Base-by-base conservation (phyloP, 2,797 vertebrate species). In the Poeciliopsis infans region DNA sequence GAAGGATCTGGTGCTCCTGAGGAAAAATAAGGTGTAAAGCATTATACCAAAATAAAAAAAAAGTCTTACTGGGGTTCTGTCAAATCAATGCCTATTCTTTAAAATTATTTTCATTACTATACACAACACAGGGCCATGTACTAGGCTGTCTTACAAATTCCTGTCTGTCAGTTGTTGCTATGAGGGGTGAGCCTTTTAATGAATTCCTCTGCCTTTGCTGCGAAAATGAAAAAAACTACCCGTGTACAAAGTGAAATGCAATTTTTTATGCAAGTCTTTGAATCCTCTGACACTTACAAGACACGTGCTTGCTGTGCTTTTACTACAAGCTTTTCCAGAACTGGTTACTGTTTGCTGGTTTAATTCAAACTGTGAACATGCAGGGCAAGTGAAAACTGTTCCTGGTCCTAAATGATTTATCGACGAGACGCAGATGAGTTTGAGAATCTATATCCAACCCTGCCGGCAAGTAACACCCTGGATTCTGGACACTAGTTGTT, bases 21-120 rank as follows among this genome's bases (percentile, higher is more conserved):
- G 79, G 81, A 91, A 92, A 70, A 91, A 88, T 83, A 83, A 92
- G 87, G 84, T 77, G 77, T 59, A 55, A 89, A 85, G 77, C 83
- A 86, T 85, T 89, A 90, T 90, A 89, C 79, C 31, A 25, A 87
- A 72, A 87, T 84, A 91, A 86, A 55, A 55, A 46, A 33, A 23
- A 73, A 72, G 5, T 59, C 80, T 68, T 70, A 15, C 68, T 45
- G 68, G 78, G 77, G 77, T 87, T 73, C 86, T 86, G 82, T 87
- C 85, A 84, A 84, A 86, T 80, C 82, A 75, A 83, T 78, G 83
- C 77, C 72, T 43, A 28, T 55, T 83, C 80, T 79, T 85, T 83
- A 87, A 89, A 88, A 92, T 90, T 83, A 82, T 91, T 86, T 83
- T 72, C 79, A 88, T 86, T 74, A 76, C 69, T 78, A 79, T 85